Evolutionary conservation across 2,113 vertebrate genomes (phyloP), one percentile per base, ranked within the genome.

Genomic region (Myotis brandtii): DNA sequence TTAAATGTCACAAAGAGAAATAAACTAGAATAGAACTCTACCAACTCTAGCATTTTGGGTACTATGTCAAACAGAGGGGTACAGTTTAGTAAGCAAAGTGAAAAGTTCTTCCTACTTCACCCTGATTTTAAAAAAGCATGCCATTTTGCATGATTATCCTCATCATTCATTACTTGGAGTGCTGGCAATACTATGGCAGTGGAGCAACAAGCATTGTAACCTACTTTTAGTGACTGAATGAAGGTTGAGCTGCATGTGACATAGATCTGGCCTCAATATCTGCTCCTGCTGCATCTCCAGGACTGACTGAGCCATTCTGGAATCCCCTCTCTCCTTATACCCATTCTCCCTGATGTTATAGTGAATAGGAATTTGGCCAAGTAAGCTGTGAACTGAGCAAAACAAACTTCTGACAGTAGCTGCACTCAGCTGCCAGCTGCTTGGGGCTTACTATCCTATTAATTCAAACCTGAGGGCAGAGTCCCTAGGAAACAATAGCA

Each of bases 1-100:
- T 80, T 94, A 72, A 90, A 94, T 75, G 20, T 84, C 30, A 84
- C 46, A 89, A 87, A 86, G 18, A 54, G 43, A 59, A 83, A 83
- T 64, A 73, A 13, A 18, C 46, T n/a, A 83, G 30, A 81, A 62
- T 27, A 48, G 13, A 85, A 21, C 34, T 80, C 30, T 77, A 69
- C 23, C 13, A 48, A 82, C 10, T 67, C 30, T n/a, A 76, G 59
- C 25, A 77, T 70, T 64, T 64, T 21, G 9, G 7, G 20, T 17
- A n/a, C 32, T 10, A 34, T 73, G 23, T 54, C 70, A 92, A 93
- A 91, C 82, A 96, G 52, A 79, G 2, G 48, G 5, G 5, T 46
- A 25, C 1, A 32, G 6, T 72, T 89, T 37, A 80, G 18, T 73
- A 87, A 94, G 56, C 37, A 80, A 76, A 83, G 21, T 34, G 4